Base-by-base conservation (phyloP, 2,797 vertebrate species). In the Sebastes cheni region DNA sequence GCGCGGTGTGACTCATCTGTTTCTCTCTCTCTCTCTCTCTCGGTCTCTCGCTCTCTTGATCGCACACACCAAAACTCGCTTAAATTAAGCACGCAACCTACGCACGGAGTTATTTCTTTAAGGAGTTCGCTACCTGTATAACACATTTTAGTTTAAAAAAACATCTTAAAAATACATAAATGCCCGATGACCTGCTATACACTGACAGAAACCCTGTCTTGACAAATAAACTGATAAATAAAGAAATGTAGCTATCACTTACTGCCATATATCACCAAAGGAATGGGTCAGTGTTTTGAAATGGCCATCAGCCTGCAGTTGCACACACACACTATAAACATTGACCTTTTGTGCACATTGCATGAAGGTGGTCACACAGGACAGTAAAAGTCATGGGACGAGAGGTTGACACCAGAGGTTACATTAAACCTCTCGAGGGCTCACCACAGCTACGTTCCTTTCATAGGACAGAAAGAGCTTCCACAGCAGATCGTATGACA, bases 401-500 rank as follows among this genome's bases (percentile, higher is more conserved):
- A 79, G 36, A 71, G 11, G 13, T 67, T 69, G 69, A 88, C 82
- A 86, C 22, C 11, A 76, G 74, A 87, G 75, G 60, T 81, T 62
- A 83, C 66, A 68, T 30, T n/a, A 77, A 80, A 82, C 60, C 71
- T 72, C 68, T 23, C 39, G 27, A 72, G 46, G 27, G 46, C 30
- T 77, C 62, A 72, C 50, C 34, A 76, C 81, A 81, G 68, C 69
- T 52, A 70, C 20, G 54, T 77, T 87, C 56, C 59, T 75, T 82
- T 79, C 73, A 81, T 75, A 77, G 54, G 60, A 81, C 11, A 78
- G 67, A 88, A 88, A 86, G 52, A 68, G 74, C 82, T 75, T 76
- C 65, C 54, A 61, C 74, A 66, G 85, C 82, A 89, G 82, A 89
- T 82, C 89, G 76, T 75, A 84, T 88, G 75, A 81, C 77, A 85